Evolutionary conservation across 2,797 vertebrate species (phyloP), one percentile per base, ranked within the genome.

Genomic region (Sebastes nivosus): DNA sequence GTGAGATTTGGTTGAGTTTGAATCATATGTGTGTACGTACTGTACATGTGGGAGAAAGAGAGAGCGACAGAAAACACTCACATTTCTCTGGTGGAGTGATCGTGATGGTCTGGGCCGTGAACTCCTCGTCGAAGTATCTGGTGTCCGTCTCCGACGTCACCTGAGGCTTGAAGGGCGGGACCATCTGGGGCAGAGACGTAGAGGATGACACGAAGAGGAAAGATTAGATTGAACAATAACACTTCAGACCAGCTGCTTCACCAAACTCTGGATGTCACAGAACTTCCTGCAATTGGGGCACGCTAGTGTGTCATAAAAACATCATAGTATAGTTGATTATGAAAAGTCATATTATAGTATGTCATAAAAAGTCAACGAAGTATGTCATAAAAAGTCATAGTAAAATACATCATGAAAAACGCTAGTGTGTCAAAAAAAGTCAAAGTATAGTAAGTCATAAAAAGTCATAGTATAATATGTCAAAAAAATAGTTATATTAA

Each of bases 81-180:
- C 98, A 99, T 96, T 99, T 99, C 95, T 99, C 98, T 87, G 98
- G 98, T 7, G 98, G 98, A 27, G 98, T 99, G 96, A 99, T 98
- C 86, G 98, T 99, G 96, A 99, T 99, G 87, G 98, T 99, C 95
- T 99, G 98, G 91, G 98, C 98, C 85, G 98, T 99, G 94, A 99
- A 99, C 95, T 99, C 98, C 95, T 99, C 98, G 87, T 99, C 98
- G 85, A 99, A 99, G 94, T 99, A 99, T 93, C 98, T 97, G 91
- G 98, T 99, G 93, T 99, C 98, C 63, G 98, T 99, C 94, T 99
- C 98, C 67, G 98, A 99, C 59, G 97, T 97, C 94, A 99, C 98
- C 96, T 99, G 97, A 96, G 98, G 98, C 96, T 98, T 99, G 95
- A 99, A 99, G 80, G 98, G 97, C 94, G 98, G 98, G 91, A 97